A percentile compares a stretch with the other conserved stretches of the same genome.
These are phyloP conservation scores for Syngnathus rostellatus DNA, from an alignment of 2,797 vertebrate species.

Conservation along the genomic window DNA sequence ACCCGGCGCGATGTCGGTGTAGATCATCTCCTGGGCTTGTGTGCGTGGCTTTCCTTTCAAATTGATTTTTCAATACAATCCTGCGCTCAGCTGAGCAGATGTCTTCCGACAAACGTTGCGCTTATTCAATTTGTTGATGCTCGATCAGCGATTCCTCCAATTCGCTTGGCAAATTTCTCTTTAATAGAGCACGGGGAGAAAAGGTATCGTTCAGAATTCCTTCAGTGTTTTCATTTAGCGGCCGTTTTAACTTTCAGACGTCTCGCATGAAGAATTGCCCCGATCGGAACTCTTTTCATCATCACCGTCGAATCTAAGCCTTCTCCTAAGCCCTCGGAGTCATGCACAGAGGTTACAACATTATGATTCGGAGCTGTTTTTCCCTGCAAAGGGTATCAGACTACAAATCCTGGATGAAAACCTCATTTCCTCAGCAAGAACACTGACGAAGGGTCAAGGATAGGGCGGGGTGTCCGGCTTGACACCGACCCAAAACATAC, in stretches of 20 bases:
- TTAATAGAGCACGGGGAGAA: neutral
- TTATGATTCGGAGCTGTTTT: neutral
- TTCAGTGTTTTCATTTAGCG: neutral
- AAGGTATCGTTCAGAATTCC: neutral
- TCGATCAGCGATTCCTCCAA: conserved; percentile 16
- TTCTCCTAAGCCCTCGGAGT: conserved; percentile 35
- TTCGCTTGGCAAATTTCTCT: conserved; percentile 13
- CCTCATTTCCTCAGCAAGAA: neutral
- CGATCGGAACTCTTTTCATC: conserved; percentile 59
- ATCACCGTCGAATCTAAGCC: conserved; percentile 48
- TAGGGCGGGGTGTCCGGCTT: neutral
- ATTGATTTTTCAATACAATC: conserved; percentile 11
- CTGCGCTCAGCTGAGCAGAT: conserved; percentile 2
- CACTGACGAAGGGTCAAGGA: neutral
- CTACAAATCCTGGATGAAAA: neutral
- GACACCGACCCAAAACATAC: neutral
- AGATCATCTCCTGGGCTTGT: conserved; percentile 23
- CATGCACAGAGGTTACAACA: neutral
- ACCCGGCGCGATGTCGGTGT: conserved; percentile 22
- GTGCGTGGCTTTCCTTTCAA: conserved; percentile 6
- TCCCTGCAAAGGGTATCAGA: neutral
- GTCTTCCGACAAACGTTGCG: neutral
- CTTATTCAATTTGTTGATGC: conserved; percentile 10
- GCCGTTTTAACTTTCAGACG: conserved; percentile 38
- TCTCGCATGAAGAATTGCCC: conserved; percentile 44